phyloP scores from a whole-genome alignment of 1,140 invertebrate species.

The Agraylea sexmaculata region DNA sequence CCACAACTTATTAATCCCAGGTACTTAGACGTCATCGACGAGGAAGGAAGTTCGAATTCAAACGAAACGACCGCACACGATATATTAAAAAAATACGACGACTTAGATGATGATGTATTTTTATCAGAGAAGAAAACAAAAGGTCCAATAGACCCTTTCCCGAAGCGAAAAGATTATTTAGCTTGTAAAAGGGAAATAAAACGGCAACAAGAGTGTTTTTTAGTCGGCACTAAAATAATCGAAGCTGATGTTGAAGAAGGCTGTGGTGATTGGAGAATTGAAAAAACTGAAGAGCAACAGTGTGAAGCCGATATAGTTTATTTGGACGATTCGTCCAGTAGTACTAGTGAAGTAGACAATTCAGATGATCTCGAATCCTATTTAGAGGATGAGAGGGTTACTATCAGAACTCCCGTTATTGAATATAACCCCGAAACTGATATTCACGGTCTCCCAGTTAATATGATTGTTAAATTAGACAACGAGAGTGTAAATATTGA shows the following conservation, averaged over 20 bases:
- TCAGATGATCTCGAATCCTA: slow-evolving; percentile 25
- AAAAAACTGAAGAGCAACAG: slow-evolving; percentile 32
- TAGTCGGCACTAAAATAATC: slow-evolving; percentile 35
- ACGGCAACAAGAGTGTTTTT: slow-evolving; percentile 34
- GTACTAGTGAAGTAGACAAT: slow-evolving; percentile 36
- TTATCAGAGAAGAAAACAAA: slow-evolving; percentile 22
- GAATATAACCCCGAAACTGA: slow-evolving; percentile 28
- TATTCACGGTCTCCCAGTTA: background rate
- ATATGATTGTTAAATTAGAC: background rate
- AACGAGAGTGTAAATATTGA: background rate
- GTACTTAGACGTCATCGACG: slow-evolving; percentile 54
- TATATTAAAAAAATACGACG: slow-evolving; percentile 33
- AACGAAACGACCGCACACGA: slow-evolving; percentile 34
- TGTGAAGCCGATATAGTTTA: slow-evolving; percentile 38
- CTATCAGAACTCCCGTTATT: slow-evolving; percentile 37
- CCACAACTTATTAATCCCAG: slow-evolving; percentile 42
- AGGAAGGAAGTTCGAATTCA: slow-evolving; percentile 49
- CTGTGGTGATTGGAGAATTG: slow-evolving; percentile 32
- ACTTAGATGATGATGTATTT: slow-evolving; percentile 39
- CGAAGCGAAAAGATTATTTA: slow-evolving; percentile 15
- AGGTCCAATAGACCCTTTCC: slow-evolving; percentile 17
- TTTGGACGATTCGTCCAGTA: slow-evolving; percentile 38
- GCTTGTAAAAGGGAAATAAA: slow-evolving; percentile 19
- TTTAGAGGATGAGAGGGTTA: slow-evolving; percentile 31
- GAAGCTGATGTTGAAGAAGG: slow-evolving; percentile 37